phyloP scores from a whole-genome alignment of 92 coral and sea anemone species.

The Isaurus tuberculatus region DNA sequence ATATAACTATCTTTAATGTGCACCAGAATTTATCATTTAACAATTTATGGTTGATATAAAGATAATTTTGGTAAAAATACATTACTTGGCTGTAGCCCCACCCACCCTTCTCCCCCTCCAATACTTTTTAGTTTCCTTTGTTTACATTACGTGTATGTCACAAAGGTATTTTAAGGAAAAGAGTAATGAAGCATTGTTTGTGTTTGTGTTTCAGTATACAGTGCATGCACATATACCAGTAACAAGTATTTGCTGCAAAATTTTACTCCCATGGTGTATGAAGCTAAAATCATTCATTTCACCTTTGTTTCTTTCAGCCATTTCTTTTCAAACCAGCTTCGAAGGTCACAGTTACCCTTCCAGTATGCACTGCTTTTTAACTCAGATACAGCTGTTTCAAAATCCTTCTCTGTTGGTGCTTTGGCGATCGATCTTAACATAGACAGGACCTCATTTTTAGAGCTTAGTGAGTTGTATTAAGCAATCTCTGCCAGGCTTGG shows the following conservation, averaged over 20 bases:
- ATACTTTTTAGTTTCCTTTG: not conserved
- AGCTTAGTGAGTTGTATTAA: not conserved
- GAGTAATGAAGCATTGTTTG: not conserved
- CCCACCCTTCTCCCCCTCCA: not conserved
- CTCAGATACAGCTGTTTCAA: not conserved
- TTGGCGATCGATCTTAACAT: not conserved
- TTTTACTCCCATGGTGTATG: not conserved
- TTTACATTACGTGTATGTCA: not conserved
- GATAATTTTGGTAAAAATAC: not conserved
- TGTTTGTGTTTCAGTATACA: not conserved
- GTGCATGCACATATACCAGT: not conserved
- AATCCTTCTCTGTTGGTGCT: not conserved
- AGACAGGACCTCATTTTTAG: not conserved
- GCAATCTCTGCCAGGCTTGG: conserved; percentile 57
- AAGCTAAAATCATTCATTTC: not conserved
- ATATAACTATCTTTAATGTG: not conserved
- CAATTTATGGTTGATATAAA: not conserved
- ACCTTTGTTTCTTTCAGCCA: conserved; percentile 1
- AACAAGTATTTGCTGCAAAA: not conserved
- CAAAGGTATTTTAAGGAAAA: not conserved
- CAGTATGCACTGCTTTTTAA: not conserved
- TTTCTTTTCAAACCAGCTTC: not conserved
- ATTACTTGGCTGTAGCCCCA: not conserved
- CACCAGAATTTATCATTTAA: not conserved
- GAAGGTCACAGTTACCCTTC: not conserved